phyloP scores from a whole-genome alignment of 2,797 vertebrate species.

The Lates japonicus region DNA sequence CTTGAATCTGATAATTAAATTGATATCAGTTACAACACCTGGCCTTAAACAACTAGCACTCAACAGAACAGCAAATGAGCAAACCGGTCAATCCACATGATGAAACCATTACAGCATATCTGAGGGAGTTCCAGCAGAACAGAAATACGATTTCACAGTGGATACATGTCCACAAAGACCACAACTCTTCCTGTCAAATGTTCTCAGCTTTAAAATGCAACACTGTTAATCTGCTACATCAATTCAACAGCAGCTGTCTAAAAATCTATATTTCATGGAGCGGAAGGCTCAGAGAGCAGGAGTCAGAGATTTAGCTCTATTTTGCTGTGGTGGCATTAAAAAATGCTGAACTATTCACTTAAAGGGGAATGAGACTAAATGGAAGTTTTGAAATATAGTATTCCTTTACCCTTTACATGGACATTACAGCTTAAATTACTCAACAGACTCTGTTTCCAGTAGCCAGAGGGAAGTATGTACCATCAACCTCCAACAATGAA shows the following conservation, averaged over 20 bases:
- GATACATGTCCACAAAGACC: constrained; percentile 45
- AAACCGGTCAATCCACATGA: constrained; percentile 8
- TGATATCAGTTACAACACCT: not conserved
- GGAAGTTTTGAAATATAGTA: constrained; percentile 56
- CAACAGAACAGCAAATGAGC: constrained; percentile 16
- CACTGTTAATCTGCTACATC: constrained; percentile 69
- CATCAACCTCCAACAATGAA: constrained; percentile 16
- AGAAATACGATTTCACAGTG: constrained; percentile 39
- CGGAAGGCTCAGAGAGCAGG: constrained; percentile 32
- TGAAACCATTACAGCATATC: constrained; percentile 13
- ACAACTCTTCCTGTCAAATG: constrained; percentile 43
- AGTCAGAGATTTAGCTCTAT: constrained; percentile 52
- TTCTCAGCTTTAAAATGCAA: constrained; percentile 54
- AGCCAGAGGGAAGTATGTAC: constrained; percentile 33
- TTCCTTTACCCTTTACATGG: constrained; percentile 48
- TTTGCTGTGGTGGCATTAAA: constrained; percentile 69
- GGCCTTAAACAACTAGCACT: not conserved
- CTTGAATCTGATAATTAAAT: constrained; percentile 11
- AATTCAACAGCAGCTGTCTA: constrained; percentile 65
- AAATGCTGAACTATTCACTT: constrained; percentile 67
- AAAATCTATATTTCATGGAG: constrained; percentile 70
- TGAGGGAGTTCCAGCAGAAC: not conserved
- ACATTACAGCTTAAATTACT: constrained; percentile 43
- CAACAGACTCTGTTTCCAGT: constrained; percentile 9
- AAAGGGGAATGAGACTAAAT: constrained; percentile 38